phyloP scores from a whole-genome alignment of 1,140 invertebrate genomes.

The Heliothis subflexa region DNA sequence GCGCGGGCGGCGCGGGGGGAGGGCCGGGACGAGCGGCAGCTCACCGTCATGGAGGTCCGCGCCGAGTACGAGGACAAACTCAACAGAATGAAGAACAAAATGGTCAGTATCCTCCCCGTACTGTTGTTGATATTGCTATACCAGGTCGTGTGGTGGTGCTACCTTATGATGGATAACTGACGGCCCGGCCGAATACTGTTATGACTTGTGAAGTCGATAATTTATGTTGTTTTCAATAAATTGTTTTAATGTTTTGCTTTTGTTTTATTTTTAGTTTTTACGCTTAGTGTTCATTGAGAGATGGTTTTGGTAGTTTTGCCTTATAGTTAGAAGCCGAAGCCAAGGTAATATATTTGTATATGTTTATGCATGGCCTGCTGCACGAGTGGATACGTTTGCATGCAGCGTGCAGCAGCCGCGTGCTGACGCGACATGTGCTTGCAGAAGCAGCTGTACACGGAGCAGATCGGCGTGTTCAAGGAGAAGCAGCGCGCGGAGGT shows the following conservation, averaged over 20 bases:
- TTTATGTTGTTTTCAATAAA: slow-evolving; percentile 71
- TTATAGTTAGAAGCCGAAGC: background rate
- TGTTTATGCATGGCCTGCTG: slow-evolving; percentile 41
- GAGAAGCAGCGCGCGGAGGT: slow-evolving; percentile 82
- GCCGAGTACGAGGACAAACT: slow-evolving; percentile 89
- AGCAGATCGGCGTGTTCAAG: slow-evolving; percentile 84
- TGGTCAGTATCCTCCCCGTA: slow-evolving; percentile 87
- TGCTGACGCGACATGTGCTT: slow-evolving; percentile 50
- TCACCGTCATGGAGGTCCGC: slow-evolving; percentile 85
- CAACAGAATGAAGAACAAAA: slow-evolving; percentile 89
- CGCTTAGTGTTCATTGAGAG: slow-evolving; percentile 71
- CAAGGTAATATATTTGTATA: slow-evolving; percentile 45
- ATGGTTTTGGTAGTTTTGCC: slow-evolving; percentile 45
- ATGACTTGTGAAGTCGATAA: slow-evolving; percentile 70
- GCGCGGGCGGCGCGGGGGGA: slow-evolving; percentile 70
- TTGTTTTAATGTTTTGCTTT: slow-evolving; percentile 68
- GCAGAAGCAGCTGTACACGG: slow-evolving; percentile 86
- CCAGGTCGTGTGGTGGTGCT: slow-evolving; percentile 83
- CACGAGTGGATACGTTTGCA: slow-evolving; percentile 11
- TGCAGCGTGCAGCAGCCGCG: background rate
- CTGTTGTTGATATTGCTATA: slow-evolving; percentile 80
- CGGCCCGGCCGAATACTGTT: slow-evolving; percentile 58
- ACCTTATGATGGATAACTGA: slow-evolving; percentile 77
- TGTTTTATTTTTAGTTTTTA: slow-evolving; percentile 72
- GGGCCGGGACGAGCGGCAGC: slow-evolving; percentile 59